Conservation (phyloP, 2,113 vertebrate species). For the Halichoerus grypus region DNA sequence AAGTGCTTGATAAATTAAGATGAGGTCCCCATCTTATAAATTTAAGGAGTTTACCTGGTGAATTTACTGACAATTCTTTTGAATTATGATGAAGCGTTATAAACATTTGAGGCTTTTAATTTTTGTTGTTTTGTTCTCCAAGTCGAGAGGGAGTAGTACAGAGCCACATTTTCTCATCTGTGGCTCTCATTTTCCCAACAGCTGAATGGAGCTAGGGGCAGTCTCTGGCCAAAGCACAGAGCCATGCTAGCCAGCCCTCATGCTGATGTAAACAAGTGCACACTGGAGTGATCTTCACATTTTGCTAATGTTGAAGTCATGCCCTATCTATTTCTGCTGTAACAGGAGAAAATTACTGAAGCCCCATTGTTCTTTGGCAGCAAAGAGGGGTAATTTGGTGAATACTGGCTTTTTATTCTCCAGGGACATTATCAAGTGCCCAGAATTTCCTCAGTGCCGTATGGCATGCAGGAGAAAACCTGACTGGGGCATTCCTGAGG, state of each 20-base stretch:
- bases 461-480: constrained; percentile 24
- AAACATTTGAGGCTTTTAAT: neutral
- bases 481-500: constrained; percentile 19
- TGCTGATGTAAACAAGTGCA: neutral
- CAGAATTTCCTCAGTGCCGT: constrained; percentile 57
- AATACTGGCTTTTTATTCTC: constrained; percentile 62
- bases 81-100: neutral
- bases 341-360: constrained; percentile 69
- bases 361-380: constrained; percentile 75
- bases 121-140: neutral
- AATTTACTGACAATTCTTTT: neutral
- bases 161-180: neutral
- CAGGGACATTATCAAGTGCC: constrained; percentile 33
- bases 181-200: constrained; percentile 25
- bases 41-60: neutral
- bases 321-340: constrained; percentile 57
- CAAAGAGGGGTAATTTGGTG: constrained; percentile 63
- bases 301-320: constrained; percentile 62
- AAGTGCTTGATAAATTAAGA: neutral
- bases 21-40: neutral
- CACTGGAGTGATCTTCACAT: constrained; percentile 53
- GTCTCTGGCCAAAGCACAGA: neutral
- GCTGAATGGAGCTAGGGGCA: neutral
- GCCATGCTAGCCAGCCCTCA: neutral
- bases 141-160: neutral